phyloP scores from a whole-genome alignment of 1,140 invertebrate genomes.

The Drosophila kohkoa region DNA sequence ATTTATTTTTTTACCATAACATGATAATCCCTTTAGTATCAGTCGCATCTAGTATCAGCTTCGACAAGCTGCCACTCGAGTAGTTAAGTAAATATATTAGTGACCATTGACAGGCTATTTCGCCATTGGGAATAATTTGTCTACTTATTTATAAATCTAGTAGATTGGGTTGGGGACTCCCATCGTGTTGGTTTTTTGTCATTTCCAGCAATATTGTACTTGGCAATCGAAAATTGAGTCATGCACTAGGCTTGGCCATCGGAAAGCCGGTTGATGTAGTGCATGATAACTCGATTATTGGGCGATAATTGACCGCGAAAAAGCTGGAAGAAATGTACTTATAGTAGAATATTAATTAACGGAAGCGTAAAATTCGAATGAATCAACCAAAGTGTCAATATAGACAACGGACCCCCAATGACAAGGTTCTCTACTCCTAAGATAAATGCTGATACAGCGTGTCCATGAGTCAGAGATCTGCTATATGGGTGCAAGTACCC shows the following conservation, averaged over 20 bases:
- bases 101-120: not conserved
- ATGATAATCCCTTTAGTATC: not conserved
- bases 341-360: not conserved
- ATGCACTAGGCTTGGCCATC: not conserved
- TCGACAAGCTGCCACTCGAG: slow-evolving; percentile 1
- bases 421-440: too few species aligned
- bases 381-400: slow-evolving; percentile 6
- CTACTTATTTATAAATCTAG: slow-evolving; percentile 33
- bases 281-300: slow-evolving; percentile 14
- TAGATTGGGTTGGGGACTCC: slow-evolving; percentile 61
- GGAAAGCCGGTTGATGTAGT: not conserved
- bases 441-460: too few species aligned
- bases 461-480: slow-evolving; percentile 31
- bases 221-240: slow-evolving; percentile 33
- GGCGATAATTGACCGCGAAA: slow-evolving; percentile 27
- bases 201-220: not conserved
- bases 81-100: slow-evolving; percentile 9
- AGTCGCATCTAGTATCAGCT: not conserved
- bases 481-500: not conserved
- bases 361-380: not conserved
- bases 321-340: not conserved
- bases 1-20: slow-evolving; percentile 2
- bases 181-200: slow-evolving; percentile 29
- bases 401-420: slow-evolving; percentile 1
- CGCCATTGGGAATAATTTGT: slow-evolving; percentile 15